Base-by-base conservation (phyloP, 2,888 invertebrate species). In the Cosmia pyralina region DNA sequence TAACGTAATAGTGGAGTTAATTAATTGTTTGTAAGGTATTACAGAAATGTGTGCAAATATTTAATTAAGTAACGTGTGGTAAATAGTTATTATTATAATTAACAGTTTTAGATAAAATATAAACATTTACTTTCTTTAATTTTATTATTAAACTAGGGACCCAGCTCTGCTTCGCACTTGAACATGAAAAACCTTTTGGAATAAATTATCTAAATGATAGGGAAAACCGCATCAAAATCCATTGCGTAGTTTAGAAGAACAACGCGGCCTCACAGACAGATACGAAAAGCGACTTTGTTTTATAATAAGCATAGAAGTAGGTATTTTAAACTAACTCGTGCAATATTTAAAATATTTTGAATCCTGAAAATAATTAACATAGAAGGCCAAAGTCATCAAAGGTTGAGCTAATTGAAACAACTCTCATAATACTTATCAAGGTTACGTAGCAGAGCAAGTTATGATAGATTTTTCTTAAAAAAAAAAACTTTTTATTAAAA, bases 41-140 rank as follows among this genome's bases (percentile, higher is more conserved):
- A 58, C 62, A 69, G 17, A 69, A 58, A 84, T 84, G 22, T 66
- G 57, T 75, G 83, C 79, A 68, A 60, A 79, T 55, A 83, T 69
- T 67, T 52, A 5, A 57, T 57, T 19, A 81, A 41, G 44, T 53
- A 53, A 50, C n/a, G 13, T 34, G 50, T 28, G 3, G 19, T 63
- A 19, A 58, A 13, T 38, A 38, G 2, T 38, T 38, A 38, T 2
- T 38, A 38, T 4, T 38, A 2, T n/a, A 41, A 38, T 52, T 38
- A 44, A 44, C 5, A 15, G 52, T 59, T 68, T 11, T 15, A 48
- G 13, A 77, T 52, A 0, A 58, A 77, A 57, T 57, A 50, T 11
- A 38, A 17, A n/a, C 19, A 65, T 55, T 15, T 6, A 28, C 44
- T 28, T 19, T n/a, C 1, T 34, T 44, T n/a, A 13, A 13, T 73